Evolutionary conservation across 2,888 invertebrate species (phyloP), one percentile per base, ranked within the genome.

Genomic region (Elysia crispata): DNA sequence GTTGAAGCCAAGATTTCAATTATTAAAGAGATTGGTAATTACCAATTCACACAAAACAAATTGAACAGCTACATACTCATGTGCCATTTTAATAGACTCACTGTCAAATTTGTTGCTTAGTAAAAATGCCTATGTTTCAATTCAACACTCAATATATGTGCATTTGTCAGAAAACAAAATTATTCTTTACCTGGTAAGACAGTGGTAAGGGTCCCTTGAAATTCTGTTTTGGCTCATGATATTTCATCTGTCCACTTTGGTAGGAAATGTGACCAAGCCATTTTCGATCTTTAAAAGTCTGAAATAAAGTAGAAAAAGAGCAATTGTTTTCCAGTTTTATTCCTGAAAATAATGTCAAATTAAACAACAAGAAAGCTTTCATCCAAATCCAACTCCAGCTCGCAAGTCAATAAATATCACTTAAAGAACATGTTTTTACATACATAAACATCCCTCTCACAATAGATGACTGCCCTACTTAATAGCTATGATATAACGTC

Each of bases 181-280:
- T 3, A 41, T 3, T 41, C 11, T 73, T 30, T 79, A 87, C 88
- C 94, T 87, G 74, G 66, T 85, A 86, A 80, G 94, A 95, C 91
- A 95, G 95, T 1, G 89, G 89, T 11, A 88, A 82, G 1, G 87
- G 86, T 28, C 86, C 89, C 77, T 88, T 89, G 6, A 81, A 82
- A 11, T 84, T 78, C 18, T 76, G 83, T 30, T 82, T 81, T 1
- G 90, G 89, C 13, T 86, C 82, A 15, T 86, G 88, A 95, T 95
- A 94, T 11, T 94, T 94, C 94, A 97, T 95, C 89, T 95, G 95
- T 0, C 96, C 96, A 85, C 95, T 95, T 31, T 94, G 93, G 90
- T 96, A 96, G 79, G 95, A 94, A 72, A 97, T 94, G 13, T 95
- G 95, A 81, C 95, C 95, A 79, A 97, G 93, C 94, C 96, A 97